Base-by-base conservation (phyloP, 2,888 invertebrate genomes). In the Toxonevra muliebris region DNA sequence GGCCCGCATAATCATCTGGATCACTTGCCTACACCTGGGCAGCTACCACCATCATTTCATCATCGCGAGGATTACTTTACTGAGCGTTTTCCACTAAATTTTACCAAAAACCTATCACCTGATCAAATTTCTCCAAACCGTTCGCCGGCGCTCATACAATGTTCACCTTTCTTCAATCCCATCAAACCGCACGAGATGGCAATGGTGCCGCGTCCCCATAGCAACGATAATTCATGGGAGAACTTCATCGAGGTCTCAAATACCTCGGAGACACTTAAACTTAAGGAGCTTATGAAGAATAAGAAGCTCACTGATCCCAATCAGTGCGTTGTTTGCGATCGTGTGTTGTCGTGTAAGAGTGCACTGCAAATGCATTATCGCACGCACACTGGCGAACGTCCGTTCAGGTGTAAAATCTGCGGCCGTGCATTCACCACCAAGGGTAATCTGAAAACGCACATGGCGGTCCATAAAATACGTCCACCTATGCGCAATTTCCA, bases 371-470 rank as follows among this genome's bases (percentile, higher is more conserved):
- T 98, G 97, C 97, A 98, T 87, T 98, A 98, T 86, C 89, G 85
- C 60, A 85, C 85, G 1, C 85, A 85, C 60, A 85, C 85, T 0
- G 57, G 97, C 0, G 85, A 85, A 69, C 76, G 85, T 62, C 98
- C 98, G 4, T 98, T 96, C 87, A 94, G 95, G 84, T 99, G 98
- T 85, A 95, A 97, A 86, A 94, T 98, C 73, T 99, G 98, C 86
- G 96, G 97, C 57, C 90, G 97, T 55, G 95, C 98, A 66, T 99
- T 98, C 87, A 98, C 98, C 66, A 98, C 98, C 63, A 98, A 98
- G 87, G 98, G 98, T 70, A 98, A 98, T 86, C 89, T 99, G 74
- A 99, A 98, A 87, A 99, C 98, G 4, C 98, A 99, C 87, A 98
- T 99, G 98, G 97, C 98, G 59, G 98, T 98, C 42, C 98, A 98